Conservation (phyloP, 2,797 vertebrate genomes). For the Allobates femoralis region DNA sequence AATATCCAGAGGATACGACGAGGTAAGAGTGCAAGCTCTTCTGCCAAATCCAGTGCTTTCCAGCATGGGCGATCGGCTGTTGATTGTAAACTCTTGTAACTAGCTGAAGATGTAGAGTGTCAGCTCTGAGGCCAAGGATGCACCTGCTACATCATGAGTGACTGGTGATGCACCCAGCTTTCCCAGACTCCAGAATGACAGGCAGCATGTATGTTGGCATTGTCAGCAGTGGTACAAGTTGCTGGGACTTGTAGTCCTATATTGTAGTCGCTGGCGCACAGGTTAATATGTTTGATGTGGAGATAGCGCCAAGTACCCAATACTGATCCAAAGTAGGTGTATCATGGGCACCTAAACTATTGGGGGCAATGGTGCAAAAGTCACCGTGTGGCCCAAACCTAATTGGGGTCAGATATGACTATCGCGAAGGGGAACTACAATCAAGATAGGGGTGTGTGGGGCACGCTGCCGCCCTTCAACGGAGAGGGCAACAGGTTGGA, state of each 20-base stretch:
- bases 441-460: background rate
- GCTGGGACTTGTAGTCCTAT: background rate
- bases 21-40: slow-evolving; percentile 8
- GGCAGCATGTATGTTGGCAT: no score
- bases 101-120: background rate
- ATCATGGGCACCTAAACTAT: no score
- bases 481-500: background rate
- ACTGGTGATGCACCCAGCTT: background rate
- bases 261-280: background rate
- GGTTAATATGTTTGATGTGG: background rate
- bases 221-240: background rate
- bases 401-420: background rate
- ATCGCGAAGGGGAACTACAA: background rate
- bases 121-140: slow-evolving; percentile 1
- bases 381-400: no score
- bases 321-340: no score
- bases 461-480: background rate
- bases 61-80: no score
- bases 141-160: background rate
- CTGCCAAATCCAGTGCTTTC: background rate
- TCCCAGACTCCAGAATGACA: background rate
- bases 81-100: background rate
- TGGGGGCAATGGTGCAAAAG: no score
- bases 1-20: background rate
- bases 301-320: background rate